A percentile compares a stretch with the other conserved stretches of the same genome.
Conservation (phyloP, 1,140 invertebrate genomes). For the Geopemphigus sp. region DNA sequence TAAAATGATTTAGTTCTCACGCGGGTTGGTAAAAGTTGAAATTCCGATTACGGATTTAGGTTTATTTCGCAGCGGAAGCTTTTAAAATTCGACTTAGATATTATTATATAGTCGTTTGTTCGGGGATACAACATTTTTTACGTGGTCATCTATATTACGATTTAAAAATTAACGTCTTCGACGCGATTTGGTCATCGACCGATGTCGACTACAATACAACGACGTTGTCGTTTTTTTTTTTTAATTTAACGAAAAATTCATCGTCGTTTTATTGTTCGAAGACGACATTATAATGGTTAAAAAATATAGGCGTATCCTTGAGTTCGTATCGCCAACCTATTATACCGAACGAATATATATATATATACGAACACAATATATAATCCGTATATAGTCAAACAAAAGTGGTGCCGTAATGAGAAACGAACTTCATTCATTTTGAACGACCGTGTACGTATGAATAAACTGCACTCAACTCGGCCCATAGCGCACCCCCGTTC, state of each 20-base stretch:
- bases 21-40: too few species aligned
- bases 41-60: too few species aligned
- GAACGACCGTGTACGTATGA: background rate
- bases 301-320: conserved; percentile 23
- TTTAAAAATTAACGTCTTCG: conserved; percentile 11
- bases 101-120: background rate
- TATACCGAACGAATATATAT: background rate
- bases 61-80: background rate
- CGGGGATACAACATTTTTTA: background rate
- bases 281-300: background rate
- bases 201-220: background rate
- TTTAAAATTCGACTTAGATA: background rate
- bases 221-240: background rate
- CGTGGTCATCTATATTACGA: background rate
- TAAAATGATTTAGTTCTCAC: too few species aligned
- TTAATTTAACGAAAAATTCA: conserved; percentile 10
- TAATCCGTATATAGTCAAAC: background rate
- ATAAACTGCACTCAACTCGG: too few species aligned
- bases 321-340: conserved; percentile 3
- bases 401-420: background rate
- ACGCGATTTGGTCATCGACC: background rate
- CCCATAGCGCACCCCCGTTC: background rate
- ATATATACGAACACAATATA: background rate
- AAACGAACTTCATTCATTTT: background rate
- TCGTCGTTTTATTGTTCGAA: conserved; percentile 13